Conservation (phyloP, 2,113 vertebrate species). For the Micronycteris hirsuta region DNA sequence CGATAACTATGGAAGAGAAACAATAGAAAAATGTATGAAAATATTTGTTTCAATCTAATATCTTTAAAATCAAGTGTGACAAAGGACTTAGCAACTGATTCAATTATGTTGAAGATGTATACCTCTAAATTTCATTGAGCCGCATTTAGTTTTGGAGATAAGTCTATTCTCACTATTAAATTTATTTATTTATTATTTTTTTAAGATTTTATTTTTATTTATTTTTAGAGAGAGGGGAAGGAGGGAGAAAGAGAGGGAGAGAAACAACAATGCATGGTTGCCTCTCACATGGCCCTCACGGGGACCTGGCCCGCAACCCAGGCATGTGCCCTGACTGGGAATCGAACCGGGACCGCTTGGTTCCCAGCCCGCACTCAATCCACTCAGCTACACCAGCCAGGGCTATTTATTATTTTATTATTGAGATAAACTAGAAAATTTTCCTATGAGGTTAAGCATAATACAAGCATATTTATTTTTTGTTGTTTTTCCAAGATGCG, state of each 20-base stretch:
- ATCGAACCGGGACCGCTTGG: too few species aligned
- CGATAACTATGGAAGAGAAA: not conserved
- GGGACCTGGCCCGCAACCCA: too few species aligned
- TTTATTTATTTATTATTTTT: slow-evolving; percentile 50
- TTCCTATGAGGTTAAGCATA: slow-evolving; percentile 40
- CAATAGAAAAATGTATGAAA: not conserved
- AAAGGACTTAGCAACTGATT: slow-evolving; percentile 27
- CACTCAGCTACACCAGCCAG: too few species aligned
- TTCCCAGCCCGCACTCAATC: too few species aligned
- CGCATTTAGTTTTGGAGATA: slow-evolving; percentile 49
- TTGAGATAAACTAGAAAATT: slow-evolving; percentile 53
- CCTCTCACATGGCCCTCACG: too few species aligned
- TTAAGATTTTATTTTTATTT: too few species aligned
- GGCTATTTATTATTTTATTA: too few species aligned
- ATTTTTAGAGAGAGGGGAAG: too few species aligned
- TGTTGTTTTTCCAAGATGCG: not conserved
- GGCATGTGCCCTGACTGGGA: too few species aligned
- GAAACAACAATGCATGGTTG: too few species aligned
- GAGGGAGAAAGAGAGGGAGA: too few species aligned
- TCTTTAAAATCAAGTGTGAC: slow-evolving; percentile 12
- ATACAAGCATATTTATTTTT: not conserved
- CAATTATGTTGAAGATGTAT: slow-evolving; percentile 32
- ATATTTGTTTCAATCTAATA: not conserved
- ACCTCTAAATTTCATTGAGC: slow-evolving; percentile 28
- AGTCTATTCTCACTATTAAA: slow-evolving; percentile 4